A percentile compares a stretch with the other conserved stretches of the same genome.
These are phyloP conservation scores for Vulpes ferrilata DNA, from an alignment of 2,113 vertebrate species.

Conservation along the genomic window DNA sequence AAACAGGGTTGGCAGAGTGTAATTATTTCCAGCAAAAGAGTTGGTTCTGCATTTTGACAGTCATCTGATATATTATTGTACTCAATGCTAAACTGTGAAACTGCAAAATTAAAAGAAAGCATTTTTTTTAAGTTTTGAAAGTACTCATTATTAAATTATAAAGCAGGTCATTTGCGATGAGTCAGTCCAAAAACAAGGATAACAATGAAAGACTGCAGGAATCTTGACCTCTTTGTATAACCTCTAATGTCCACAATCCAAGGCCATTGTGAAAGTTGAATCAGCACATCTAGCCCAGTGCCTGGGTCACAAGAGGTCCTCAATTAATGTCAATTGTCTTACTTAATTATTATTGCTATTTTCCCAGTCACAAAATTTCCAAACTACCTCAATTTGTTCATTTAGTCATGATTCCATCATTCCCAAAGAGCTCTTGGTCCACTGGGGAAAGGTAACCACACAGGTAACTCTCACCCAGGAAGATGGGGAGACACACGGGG, in stretches of 20 bases:
- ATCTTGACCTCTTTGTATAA: neutral
- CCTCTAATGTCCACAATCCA: slow-evolving; percentile 6
- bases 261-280: neutral
- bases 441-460: neutral
- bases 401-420: neutral
- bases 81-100: slow-evolving; percentile 80
- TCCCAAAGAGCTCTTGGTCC: neutral
- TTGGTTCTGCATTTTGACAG: slow-evolving; percentile 76
- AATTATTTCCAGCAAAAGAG: slow-evolving; percentile 83
- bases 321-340: neutral
- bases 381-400: slow-evolving; percentile 1
- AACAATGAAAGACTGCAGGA: slow-evolving; percentile 57
- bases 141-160: slow-evolving; percentile 81
- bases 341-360: neutral
- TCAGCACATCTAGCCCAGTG: neutral
- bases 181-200: slow-evolving; percentile 82
- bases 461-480: neutral
- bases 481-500: neutral
- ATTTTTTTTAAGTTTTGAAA: slow-evolving; percentile 71
- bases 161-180: slow-evolving; percentile 82
- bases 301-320: neutral
- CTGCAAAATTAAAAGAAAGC: slow-evolving; percentile 71
- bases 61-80: slow-evolving; percentile 74
- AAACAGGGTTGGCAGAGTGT: slow-evolving; percentile 75
- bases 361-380: slow-evolving; percentile 33